Percentiles rank a stretch among this genome's conserved stretches.
phyloP scores from a whole-genome alignment of 2,888 invertebrate species.

The Agriopis aurantiaria region DNA sequence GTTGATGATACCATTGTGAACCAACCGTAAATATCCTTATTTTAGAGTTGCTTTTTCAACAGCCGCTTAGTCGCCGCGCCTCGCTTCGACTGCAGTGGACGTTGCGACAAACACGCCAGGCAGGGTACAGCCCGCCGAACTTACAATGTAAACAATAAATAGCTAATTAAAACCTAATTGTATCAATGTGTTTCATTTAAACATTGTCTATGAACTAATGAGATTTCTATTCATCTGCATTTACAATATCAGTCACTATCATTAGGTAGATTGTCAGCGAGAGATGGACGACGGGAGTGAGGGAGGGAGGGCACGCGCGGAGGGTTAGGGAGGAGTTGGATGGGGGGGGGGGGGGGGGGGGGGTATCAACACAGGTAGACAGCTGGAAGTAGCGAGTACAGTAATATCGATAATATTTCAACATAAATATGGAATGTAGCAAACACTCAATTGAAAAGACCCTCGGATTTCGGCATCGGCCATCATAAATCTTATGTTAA shows the following conservation, averaged over 20 bases:
- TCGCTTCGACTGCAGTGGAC: not conserved
- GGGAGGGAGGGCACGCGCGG: not conserved
- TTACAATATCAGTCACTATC: slow-evolving; percentile 73
- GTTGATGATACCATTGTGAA: too few relatives aligned
- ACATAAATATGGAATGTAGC: slow-evolving; percentile 87
- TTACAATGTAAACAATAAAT: slow-evolving; percentile 74
- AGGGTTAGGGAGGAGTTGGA: slow-evolving; percentile 12
- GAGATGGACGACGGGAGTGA: slow-evolving; percentile 20
- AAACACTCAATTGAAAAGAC: slow-evolving; percentile 85
- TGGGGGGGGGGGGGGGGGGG: slow-evolving; percentile 1
- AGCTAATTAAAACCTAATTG: slow-evolving; percentile 78
- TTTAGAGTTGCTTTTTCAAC: too few relatives aligned
- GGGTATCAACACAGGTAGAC: slow-evolving; percentile 40
- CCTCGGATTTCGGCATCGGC: slow-evolving; percentile 77
- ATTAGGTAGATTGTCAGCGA: slow-evolving; percentile 49
- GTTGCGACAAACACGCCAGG: slow-evolving; percentile 21
- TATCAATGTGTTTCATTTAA: slow-evolving; percentile 66
- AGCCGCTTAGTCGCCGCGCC: too few relatives aligned
- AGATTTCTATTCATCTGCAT: slow-evolving; percentile 77
- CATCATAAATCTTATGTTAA: slow-evolving; percentile 81
- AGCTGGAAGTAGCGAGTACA: slow-evolving; percentile 63
- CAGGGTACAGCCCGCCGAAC: slow-evolving; percentile 56
- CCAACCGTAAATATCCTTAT: too few relatives aligned
- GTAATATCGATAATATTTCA: slow-evolving; percentile 80
- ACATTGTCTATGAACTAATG: slow-evolving; percentile 77